These are phyloP conservation scores for Drosophila suzukii DNA, from an alignment of 1,140 invertebrate species.

Conservation along the genomic window DNA sequence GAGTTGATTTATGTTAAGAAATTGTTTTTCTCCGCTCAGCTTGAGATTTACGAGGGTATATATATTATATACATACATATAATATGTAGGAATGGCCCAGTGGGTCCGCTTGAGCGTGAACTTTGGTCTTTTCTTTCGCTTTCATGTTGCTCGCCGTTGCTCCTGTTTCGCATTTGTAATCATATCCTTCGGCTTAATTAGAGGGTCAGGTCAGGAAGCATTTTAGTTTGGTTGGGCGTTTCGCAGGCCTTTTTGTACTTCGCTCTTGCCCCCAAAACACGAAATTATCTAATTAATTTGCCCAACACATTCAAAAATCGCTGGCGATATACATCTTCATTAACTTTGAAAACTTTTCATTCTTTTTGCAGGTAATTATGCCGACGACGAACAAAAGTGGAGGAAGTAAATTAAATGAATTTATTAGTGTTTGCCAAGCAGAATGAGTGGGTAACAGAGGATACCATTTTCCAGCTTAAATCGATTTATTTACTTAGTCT, in stretches of 20 bases:
- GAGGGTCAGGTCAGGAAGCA: constrained; percentile 41
- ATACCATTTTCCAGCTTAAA: not conserved
- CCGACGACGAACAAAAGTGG: constrained; percentile 10
- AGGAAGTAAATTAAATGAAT: constrained; percentile 25
- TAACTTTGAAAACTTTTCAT: constrained; percentile 57
- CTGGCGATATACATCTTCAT: constrained; percentile 62
- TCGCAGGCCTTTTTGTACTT: constrained; percentile 24
- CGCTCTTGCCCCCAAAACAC: constrained; percentile 12
- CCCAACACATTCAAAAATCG: constrained; percentile 56
- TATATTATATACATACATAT: not conserved
- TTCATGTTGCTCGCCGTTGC: constrained; percentile 13
- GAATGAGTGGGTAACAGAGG: constrained; percentile 9
- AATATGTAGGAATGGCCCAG: not conserved
- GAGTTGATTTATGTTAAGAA: constrained; percentile 51
- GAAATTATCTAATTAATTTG: constrained; percentile 68
- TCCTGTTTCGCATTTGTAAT: constrained; percentile 29
- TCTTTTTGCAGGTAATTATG: constrained; percentile 72
- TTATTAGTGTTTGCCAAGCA: constrained; percentile 20
- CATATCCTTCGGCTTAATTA: constrained; percentile 49
- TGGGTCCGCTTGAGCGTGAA: constrained; percentile 35
- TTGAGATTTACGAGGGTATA: constrained; percentile 18
- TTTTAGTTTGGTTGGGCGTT: constrained; percentile 26
- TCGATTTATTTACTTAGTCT: not conserved
- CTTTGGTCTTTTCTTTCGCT: constrained; percentile 39
- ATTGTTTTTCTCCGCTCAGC: constrained; percentile 33